Percentiles rank a stretch among this genome's conserved stretches.
These are phyloP conservation scores for Rhipidura dahli DNA, from an alignment of 2,113 vertebrate genomes.

Conservation along the genomic window DNA sequence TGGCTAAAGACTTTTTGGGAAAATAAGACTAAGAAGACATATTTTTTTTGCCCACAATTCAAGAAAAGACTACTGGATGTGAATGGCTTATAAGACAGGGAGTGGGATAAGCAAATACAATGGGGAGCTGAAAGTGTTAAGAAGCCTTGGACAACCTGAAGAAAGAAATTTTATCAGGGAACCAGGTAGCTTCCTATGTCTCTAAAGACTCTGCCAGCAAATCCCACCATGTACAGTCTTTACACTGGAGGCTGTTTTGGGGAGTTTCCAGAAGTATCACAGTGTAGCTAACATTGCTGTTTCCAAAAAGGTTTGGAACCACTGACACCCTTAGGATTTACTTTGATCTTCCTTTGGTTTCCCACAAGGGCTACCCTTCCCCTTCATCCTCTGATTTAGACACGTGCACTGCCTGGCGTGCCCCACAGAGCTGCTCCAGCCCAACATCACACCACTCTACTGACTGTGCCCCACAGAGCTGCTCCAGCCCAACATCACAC, in stretches of 20 bases:
- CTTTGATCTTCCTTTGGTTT: not conserved
- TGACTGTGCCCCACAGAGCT: not conserved
- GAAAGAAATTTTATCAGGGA: not conserved
- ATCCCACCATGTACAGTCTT: rapidly evolving
- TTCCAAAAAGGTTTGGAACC: not conserved
- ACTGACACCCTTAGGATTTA: not conserved
- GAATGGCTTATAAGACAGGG: not conserved
- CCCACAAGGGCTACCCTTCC: not conserved
- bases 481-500: not conserved
- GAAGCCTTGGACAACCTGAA: not conserved
- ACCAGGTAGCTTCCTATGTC: not conserved
- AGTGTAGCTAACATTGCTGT: not conserved
- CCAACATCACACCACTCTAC: not conserved
- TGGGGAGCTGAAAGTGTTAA: not conserved
- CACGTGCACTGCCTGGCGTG: not conserved
- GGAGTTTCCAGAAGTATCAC: not conserved
- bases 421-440: not conserved
- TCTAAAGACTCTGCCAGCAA: not conserved
- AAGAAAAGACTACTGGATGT: not conserved
- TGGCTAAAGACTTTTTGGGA: not conserved
- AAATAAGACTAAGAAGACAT: not conserved
- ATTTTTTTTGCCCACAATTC: not conserved
- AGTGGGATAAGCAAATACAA: not conserved
- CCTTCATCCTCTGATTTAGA: not conserved
- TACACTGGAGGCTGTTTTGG: rapidly evolving